Percentiles rank a stretch among this genome's conserved stretches.
phyloP scores from a whole-genome alignment of 1,140 invertebrate genomes.

The Nebria ingens region DNA sequence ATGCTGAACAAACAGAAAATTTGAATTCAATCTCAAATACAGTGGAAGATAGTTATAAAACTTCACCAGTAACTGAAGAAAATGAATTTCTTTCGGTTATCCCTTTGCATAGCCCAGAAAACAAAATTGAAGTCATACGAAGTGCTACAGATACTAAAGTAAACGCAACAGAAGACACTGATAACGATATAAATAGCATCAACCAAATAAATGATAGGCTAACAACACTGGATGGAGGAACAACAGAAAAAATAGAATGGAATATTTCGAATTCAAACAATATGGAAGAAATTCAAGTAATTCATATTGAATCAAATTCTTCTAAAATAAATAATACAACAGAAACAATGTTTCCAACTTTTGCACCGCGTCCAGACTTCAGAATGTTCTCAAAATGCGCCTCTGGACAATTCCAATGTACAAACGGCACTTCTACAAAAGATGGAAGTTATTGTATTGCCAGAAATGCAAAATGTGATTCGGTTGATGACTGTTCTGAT shows the following conservation, averaged over 20 bases:
- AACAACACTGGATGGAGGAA: too few relatives aligned
- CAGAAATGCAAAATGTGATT: slow-evolving; percentile 46
- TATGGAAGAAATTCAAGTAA: too few relatives aligned
- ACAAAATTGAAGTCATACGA: not conserved
- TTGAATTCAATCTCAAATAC: slow-evolving; percentile 2
- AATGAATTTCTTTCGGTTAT: not conserved
- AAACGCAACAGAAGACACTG: not conserved
- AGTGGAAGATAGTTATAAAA: not conserved
- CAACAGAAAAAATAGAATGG: too few relatives aligned
- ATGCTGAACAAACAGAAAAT: not conserved
- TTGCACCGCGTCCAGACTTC: not conserved
- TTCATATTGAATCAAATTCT: too few relatives aligned
- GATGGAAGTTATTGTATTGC: slow-evolving; percentile 47
- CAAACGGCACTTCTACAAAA: slow-evolving; percentile 44
- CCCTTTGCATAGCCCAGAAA: not conserved
- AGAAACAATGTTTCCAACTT: too few relatives aligned
- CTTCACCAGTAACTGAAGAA: not conserved
- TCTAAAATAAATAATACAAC: too few relatives aligned
- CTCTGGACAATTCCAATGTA: slow-evolving; percentile 48
- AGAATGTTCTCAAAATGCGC: slow-evolving; percentile 40
- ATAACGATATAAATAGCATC: not conserved
- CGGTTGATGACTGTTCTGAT: slow-evolving; percentile 50
- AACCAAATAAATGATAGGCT: not conserved
- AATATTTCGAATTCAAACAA: too few relatives aligned
- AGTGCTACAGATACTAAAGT: not conserved